Base-by-base conservation (phyloP, 2,888 invertebrate species). In the Dusona sp. region DNA sequence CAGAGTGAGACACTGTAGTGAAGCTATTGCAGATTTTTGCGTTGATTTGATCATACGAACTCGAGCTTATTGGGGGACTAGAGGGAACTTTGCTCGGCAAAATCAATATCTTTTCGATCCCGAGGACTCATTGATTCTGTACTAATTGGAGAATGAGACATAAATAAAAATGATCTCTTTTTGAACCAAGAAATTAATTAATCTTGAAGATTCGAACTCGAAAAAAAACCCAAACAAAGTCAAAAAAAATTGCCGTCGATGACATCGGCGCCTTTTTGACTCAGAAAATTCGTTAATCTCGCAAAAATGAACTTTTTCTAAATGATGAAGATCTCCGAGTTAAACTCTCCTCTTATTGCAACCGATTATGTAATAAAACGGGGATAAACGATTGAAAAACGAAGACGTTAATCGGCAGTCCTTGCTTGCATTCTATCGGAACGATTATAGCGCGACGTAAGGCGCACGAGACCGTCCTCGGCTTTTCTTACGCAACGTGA, bases 391-490 rank as follows among this genome's bases (percentile, higher is more conserved):
- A n/a, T 61, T 61, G 36, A 64, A 29, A 51, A 80, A 29, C 51
- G 33, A 29, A 68, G 79, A 61, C 22, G 75, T 45, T 45, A 33
- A 38, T 79, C 13, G 48, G 7, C 33, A 73, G 38, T 74, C 36
- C 70, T 70, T 70, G 68, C 61, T 45, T 9, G 61, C 61, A 48
- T 64, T 64, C 75, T 64, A 70, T 77, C 65, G 83, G 51, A 83
- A 38, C 72, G 77, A 83, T 78, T 72, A 72, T 45, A 61, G 48
- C 48, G 19, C 70, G 70, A 83, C 78, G 78, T 36, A n/a, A 77
- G 61, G 19, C n/a, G 61, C 51, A 36, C 42, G 22, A 54, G 16
- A 51, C 57, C 61, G 83, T 70, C 78, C 83, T 83, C 78, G 78
- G 67, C 13, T 42, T 4, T 25, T 73, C 64, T 83, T 78, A 65